Percentiles rank a stretch among this genome's conserved stretches.
Conservation (phyloP, 2,113 vertebrate species). For the Muntiacus muntjak region DNA sequence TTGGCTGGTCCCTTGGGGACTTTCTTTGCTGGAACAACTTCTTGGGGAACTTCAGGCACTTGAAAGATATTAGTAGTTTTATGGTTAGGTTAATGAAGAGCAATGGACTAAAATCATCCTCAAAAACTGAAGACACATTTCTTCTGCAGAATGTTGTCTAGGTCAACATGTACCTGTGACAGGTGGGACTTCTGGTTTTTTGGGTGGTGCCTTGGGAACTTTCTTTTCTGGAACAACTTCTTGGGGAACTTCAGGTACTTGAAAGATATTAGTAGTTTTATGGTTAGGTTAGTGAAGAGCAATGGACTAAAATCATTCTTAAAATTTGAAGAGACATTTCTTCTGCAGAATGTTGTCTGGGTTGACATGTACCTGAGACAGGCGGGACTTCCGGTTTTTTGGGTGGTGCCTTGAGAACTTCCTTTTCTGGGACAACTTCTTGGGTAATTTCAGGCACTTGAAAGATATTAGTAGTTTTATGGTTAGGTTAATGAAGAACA, state of each 20-base stretch:
- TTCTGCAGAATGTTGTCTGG: neutral
- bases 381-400: conserved; percentile 69
- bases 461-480: neutral
- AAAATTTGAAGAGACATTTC: neutral
- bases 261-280: conserved; percentile 53
- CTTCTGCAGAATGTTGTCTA: no score
- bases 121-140: neutral
- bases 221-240: neutral
- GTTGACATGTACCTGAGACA: conserved; percentile 56
- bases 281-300: conserved; percentile 9
- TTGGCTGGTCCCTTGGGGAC: neutral
- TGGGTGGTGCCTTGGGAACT: neutral
- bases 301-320: neutral
- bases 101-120: neutral
- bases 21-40: neutral
- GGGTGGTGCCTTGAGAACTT: neutral
- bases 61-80: neutral
- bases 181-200: neutral
- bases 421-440: conserved; percentile 22
- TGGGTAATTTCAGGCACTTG: neutral
- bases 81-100: neutral
- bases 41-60: neutral
- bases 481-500: neutral
- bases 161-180: conserved; percentile 69
- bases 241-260: neutral